These are phyloP conservation scores for Callaeas wilsoni DNA, from an alignment of 2,113 vertebrate genomes.

Conservation along the genomic window DNA sequence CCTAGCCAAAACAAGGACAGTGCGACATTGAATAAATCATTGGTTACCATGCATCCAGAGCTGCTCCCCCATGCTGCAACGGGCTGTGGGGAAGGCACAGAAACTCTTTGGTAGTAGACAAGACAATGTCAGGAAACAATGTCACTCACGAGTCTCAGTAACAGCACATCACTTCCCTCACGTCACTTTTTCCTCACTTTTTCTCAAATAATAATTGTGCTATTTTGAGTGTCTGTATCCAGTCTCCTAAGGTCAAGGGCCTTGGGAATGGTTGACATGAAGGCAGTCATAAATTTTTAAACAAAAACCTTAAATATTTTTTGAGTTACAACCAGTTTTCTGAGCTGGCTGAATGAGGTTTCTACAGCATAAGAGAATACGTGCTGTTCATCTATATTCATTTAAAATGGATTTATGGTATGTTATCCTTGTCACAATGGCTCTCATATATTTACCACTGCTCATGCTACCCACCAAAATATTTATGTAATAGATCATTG, in stretches of 20 bases:
- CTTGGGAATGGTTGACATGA: neutral
- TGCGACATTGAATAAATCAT: neutral
- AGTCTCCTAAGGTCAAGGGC: neutral
- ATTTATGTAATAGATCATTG: slow-evolving; percentile 15
- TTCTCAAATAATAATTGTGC: neutral
- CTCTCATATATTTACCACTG: neutral
- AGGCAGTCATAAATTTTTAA: neutral
- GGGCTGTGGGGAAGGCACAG: neutral
- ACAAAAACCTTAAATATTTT: neutral
- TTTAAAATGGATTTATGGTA: slow-evolving; percentile 28
- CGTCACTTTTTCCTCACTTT: neutral
- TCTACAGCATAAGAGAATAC: neutral
- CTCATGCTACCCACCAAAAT: neutral
- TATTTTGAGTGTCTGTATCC: neutral
- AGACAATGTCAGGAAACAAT: neutral
- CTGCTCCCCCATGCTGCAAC: neutral
- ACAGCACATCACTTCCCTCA: neutral
- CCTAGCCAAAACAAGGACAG: neutral
- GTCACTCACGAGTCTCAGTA: neutral
- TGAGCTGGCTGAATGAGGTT: neutral
- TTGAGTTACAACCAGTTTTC: neutral
- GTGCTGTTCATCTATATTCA: neutral
- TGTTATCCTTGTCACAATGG: neutral
- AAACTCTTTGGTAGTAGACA: neutral
- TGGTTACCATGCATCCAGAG: neutral